A percentile compares a stretch with the other conserved stretches of the same genome.
Conservation (phyloP, 30 jellyfish, hydroid and myxozoan species). For the Turritopsis dohrnii region DNA sequence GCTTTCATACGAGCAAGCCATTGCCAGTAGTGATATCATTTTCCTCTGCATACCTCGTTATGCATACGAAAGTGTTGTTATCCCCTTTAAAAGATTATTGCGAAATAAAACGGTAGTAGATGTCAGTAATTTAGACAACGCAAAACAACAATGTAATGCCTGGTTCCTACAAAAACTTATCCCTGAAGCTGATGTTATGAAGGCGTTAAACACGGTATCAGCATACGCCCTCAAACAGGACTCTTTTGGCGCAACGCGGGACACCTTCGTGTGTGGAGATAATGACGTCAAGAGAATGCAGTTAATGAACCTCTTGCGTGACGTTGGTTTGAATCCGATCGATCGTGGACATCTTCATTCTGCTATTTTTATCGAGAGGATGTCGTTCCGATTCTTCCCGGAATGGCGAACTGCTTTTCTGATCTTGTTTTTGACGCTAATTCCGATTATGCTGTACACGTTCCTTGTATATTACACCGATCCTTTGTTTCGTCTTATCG, state of each 20-base stretch:
- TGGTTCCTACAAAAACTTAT: constrained; percentile 36
- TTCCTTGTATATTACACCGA: constrained; percentile 27
- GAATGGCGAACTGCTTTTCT: constrained; percentile 49
- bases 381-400: constrained; percentile 63
- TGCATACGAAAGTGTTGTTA: constrained; percentile 31
- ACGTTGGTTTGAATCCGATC: constrained; percentile 59
- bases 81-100: constrained; percentile 17
- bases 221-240: constrained; percentile 73
- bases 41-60: constrained; percentile 41
- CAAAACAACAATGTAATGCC: constrained; percentile 51
- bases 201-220: constrained; percentile 72
- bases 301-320: constrained; percentile 48
- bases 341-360: constrained; percentile 70
- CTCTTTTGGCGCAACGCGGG: constrained; percentile 54
- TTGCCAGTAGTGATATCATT: constrained; percentile 35
- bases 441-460: constrained; percentile 16
- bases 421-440: constrained; percentile 27
- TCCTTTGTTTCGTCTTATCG: background rate
- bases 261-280: constrained; percentile 46
- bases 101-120: constrained; percentile 52
- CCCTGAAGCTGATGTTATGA: constrained; percentile 42
- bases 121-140: constrained; percentile 50
- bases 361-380: constrained; percentile 44
- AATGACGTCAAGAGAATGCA: constrained; percentile 12
- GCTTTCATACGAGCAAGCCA: constrained; percentile 36